Base-by-base conservation (phyloP, 1,140 invertebrate species). In the Artemia franciscana region DNA sequence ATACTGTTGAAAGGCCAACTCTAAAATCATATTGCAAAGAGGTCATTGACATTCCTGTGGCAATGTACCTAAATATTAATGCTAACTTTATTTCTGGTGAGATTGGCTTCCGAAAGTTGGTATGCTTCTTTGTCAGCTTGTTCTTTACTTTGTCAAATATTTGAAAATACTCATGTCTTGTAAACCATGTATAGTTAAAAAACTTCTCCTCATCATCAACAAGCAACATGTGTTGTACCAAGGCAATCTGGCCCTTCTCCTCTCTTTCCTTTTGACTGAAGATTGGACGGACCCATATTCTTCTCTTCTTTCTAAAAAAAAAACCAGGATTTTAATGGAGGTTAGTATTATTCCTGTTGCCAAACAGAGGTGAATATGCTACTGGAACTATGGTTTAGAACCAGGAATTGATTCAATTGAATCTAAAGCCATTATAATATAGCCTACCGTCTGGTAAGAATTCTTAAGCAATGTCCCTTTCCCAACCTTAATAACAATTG, bases 151-250 rank as follows among this genome's bases (percentile, higher is more conserved):
- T 21, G 15, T 62, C 63, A 15, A 62, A 23, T 56, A 64, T 9
- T 9, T 62, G 7, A 15, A 5, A 30, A 21, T 61, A 64, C 60
- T 56, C 18, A 51, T 5, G 5, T 61, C 59, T 61, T 5, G 25
- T 61, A 27, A 64, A 61, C 24, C 63, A 21, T 39, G 30, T 58
- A 26, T 60, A 62, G 18, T 62, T n/a, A 9, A 62, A 18, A 60
- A 62, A 62, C 7, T 62, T 23, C 18, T 9, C 57, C 18, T 62
- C 62, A 25, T 59, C 51, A 21, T 21, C 30, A 7, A n/a, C n/a
- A 7, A 39, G 7, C 7, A 39, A 7, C 30, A 39, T 7, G 30
- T 39, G 7, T 7, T 39, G 7, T n/a, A 39, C 30, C 7, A 39
- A n/a, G 7, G 30, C n/a, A 7, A 39, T 7, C n/a, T 39, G 30